phyloP scores from a whole-genome alignment of 2,113 vertebrate genomes.

The Misgurnus anguillicaudatus region DNA sequence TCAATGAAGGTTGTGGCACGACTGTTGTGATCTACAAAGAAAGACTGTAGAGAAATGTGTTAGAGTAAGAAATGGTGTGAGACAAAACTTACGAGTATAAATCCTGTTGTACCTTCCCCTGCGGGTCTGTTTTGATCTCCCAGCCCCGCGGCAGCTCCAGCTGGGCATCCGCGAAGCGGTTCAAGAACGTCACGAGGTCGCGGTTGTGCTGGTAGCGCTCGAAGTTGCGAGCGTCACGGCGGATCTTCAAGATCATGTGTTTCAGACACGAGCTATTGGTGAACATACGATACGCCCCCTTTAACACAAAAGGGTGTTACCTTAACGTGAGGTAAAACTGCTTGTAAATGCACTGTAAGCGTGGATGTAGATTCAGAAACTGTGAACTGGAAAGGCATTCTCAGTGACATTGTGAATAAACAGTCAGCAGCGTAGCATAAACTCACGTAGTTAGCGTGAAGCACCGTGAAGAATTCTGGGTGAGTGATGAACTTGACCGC shows the following conservation, averaged over 20 bases:
- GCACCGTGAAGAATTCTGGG: constrained; percentile 88
- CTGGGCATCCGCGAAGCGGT: constrained; percentile 83
- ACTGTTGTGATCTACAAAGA: constrained; percentile 89
- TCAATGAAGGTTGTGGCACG: constrained; percentile 89
- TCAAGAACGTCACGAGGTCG: constrained; percentile 89
- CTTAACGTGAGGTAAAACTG: background rate
- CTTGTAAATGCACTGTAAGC: no score
- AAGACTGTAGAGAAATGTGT: constrained; percentile 73
- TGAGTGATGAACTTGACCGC: constrained; percentile 91
- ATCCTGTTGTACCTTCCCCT: constrained; percentile 79
- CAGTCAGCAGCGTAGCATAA: background rate
- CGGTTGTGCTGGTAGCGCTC: constrained; percentile 91
- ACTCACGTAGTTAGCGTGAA: constrained; percentile 89
- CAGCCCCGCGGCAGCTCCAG: constrained; percentile 86
- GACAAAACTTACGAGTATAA: background rate
- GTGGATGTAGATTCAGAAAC: background rate
- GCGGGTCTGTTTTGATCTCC: constrained; percentile 90
- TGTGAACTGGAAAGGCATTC: background rate
- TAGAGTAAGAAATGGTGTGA: background rate
- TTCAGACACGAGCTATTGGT: constrained; percentile 90
- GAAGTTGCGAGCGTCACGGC: constrained; percentile 86
- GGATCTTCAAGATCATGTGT: constrained; percentile 90
- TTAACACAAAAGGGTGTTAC: background rate
- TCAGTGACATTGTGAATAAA: background rate
- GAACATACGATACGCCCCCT: constrained; percentile 90